Percentiles rank a stretch among this genome's conserved stretches.
Evolutionary conservation across 37 sponge, comb jelly and placozoan genomes (phyloP).

Genomic region (Crambe crambe): DNA sequence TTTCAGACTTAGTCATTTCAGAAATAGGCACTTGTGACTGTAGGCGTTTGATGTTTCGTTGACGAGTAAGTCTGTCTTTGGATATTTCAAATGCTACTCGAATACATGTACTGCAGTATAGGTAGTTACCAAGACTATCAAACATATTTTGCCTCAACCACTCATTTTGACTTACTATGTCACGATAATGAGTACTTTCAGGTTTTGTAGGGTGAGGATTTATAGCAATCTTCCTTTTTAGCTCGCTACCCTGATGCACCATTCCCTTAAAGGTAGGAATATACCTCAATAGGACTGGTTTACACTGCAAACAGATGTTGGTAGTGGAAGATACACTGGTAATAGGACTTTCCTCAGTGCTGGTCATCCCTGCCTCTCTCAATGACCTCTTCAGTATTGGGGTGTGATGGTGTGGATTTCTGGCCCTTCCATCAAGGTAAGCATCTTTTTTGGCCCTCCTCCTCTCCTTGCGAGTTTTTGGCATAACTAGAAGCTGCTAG

Average conservation of each 20-base stretch:
- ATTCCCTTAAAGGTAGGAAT: constrained; percentile 13
- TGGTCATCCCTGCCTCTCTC: not conserved
- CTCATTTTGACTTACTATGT: constrained; percentile 37
- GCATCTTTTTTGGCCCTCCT: constrained; percentile 8
- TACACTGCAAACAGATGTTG: constrained; percentile 2
- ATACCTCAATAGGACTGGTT: constrained; percentile 18
- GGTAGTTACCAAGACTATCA: constrained; percentile 35
- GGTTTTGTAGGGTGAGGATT: constrained; percentile 14
- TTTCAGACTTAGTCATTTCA: constrained; percentile 21
- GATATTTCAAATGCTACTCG: constrained; percentile 16
- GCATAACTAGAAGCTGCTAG: not conserved
- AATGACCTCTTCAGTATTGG: constrained; percentile 5
- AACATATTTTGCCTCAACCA: constrained; percentile 55
- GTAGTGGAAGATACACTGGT: not conserved
- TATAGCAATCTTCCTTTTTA: constrained; percentile 1
- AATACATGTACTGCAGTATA: constrained; percentile 26
- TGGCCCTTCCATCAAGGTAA: constrained; percentile 11
- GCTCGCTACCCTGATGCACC: constrained; percentile 23
- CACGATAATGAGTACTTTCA: constrained; percentile 5
- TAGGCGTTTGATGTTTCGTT: constrained; percentile 20
- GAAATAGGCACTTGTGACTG: constrained; percentile 5
- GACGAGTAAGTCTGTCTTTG: constrained; percentile 24
- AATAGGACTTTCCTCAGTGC: not conserved
- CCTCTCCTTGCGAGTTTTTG: not conserved
- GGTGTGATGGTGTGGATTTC: constrained; percentile 5